Percentiles rank a stretch among this genome's conserved stretches.
Evolutionary conservation across 1,140 invertebrate genomes (phyloP).

Genomic region (Drosophila ohnishii): DNA sequence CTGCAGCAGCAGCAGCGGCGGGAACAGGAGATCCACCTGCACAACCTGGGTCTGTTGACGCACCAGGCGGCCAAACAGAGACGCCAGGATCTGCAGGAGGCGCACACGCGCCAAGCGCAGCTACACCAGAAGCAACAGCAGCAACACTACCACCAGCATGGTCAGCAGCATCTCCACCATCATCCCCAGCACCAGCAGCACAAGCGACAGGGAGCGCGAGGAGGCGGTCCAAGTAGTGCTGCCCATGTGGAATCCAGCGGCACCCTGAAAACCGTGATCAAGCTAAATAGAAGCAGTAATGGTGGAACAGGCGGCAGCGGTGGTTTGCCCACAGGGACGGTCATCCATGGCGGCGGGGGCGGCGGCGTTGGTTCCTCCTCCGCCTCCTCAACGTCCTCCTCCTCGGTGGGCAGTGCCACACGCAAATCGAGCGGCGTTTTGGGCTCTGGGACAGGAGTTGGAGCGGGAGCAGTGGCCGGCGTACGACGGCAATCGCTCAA

Average conservation of each 20-base stretch:
- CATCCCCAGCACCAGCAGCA: conserved; percentile 62
- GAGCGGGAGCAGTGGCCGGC: conserved; percentile 82
- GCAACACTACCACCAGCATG: conserved; percentile 73
- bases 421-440: conserved; percentile 54
- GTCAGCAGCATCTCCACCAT: conserved; percentile 72
- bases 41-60: conserved; percentile 87
- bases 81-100: conserved; percentile 83
- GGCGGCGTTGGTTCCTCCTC: conserved; percentile 17
- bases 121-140: conserved; percentile 67
- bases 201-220: conserved; percentile 76
- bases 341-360: conserved; percentile 49
- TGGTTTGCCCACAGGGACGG: conserved; percentile 62
- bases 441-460: conserved; percentile 11
- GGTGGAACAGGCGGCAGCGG: conserved; percentile 45
- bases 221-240: conserved; percentile 67
- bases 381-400: conserved; percentile 62
- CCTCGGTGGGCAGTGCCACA: conserved; percentile 78
- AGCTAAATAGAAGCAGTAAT: conserved; percentile 85
- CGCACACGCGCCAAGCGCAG: conserved; percentile 65
- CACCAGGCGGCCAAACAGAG: conserved; percentile 85
- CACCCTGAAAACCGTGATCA: conserved; percentile 91
- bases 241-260: conserved; percentile 86
- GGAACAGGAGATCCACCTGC: conserved; percentile 86
- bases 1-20: conserved; percentile 82
- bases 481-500: conserved; percentile 87